Base-by-base conservation (phyloP, 1,140 invertebrate species). In the Drosophila kurseongensis region DNA sequence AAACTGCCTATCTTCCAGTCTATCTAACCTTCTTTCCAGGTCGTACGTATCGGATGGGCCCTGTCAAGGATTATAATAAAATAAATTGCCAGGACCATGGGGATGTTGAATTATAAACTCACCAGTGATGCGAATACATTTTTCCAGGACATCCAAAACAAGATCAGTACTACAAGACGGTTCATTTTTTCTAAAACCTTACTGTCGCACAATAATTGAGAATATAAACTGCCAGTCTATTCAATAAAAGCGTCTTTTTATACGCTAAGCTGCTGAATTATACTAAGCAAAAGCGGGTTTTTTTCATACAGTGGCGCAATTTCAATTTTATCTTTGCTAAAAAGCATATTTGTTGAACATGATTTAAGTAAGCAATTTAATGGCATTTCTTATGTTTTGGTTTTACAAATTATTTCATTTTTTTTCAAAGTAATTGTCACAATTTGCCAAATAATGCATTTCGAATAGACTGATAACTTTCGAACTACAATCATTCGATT, bases 71-170 rank as follows among this genome's bases (percentile, higher is more conserved):
- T 12, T 18, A n/a, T 2, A 16, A 58, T 9, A 13, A 35, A 16
- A 58, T 9, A 13, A 35, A n/a, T 23, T 14, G 13, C 2, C 3
- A 32, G 1, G 7, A 57, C 4, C 13, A 13, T 16, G 1, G 4
- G 0, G n/a, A 32, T 8, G 29, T 32, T 32, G 29, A 32, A 7
- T 32, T 32, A 4, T 16, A 16, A 57, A 18, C 42, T 58, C 14
- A 58, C 56, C 41, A 48, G 3, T 35, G 14, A 23, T 27, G 42
- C 56, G 14, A 48, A 16, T 27, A 50, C 32, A 23, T 16, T 32
- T 4, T 48, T 16, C 5, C 42, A 48, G 10, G 29, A 4, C 5
- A 2, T n/a, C 1, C 12, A 4, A 32, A 18, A n/a, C 14, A 58
- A 14, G 16, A 32, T 13, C 8, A 44, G 41, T 9, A 48, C 27